Conservation (phyloP, 2,888 invertebrate species). For the Liodrosophila aerea region DNA sequence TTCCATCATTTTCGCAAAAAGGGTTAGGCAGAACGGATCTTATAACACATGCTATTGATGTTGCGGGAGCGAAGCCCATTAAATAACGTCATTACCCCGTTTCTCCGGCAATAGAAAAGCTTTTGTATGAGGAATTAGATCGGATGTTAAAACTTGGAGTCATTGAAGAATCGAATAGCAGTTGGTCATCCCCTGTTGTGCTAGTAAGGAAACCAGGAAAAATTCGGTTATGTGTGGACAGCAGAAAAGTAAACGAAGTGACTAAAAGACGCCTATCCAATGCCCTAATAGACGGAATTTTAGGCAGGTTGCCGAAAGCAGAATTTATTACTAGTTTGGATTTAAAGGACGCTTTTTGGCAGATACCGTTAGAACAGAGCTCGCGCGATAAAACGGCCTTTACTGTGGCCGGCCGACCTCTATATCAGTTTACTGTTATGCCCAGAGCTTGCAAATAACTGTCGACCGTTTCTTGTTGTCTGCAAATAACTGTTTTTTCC, state of each 20-base stretch:
- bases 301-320: neutral
- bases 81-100: conserved; percentile 5
- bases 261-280: conserved; percentile 4
- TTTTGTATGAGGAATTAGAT: conserved; percentile 4
- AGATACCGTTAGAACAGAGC: neutral
- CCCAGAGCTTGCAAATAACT: too few relatives aligned
- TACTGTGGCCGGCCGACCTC: neutral
- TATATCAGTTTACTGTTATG: neutral
- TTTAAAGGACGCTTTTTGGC: conserved; percentile 7
- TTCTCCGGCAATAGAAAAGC: conserved; percentile 6
- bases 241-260: conserved; percentile 3
- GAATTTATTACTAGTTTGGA: conserved; percentile 3
- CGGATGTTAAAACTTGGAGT: conserved; percentile 1
- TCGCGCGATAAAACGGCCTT: neutral
- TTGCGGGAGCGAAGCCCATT: neutral
- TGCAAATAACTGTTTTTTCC: too few relatives aligned
- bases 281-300: conserved; percentile 3
- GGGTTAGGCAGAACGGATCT: neutral
- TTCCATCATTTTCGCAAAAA: conserved; percentile 1
- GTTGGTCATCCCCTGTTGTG: conserved; percentile 4
- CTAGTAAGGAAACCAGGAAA: conserved; percentile 4
- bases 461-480: too few relatives aligned
- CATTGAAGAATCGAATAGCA: neutral
- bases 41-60: conserved; percentile 3
- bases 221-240: neutral